Evolutionary conservation across 2,797 vertebrate species (phyloP).

Genomic region (Spinus olivaceus): DNA sequence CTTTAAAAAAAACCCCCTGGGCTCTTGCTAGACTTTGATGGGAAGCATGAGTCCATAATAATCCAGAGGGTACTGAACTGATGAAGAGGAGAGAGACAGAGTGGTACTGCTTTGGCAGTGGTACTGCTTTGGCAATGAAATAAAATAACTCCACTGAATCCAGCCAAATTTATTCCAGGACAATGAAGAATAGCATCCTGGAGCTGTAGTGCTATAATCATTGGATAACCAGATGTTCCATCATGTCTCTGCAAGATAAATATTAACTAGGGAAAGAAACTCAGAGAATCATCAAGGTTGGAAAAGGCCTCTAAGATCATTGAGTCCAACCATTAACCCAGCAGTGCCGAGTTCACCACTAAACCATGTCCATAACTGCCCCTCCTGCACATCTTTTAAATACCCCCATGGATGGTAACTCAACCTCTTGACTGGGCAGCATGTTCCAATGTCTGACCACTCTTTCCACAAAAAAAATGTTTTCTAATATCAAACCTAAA

Average conservation of each 20-base stretch:
- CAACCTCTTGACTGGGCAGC: neutral
- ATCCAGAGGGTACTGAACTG: neutral
- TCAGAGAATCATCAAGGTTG: neutral
- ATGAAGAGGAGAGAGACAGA: neutral
- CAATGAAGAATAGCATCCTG: neutral
- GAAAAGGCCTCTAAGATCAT: neutral
- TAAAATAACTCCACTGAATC: neutral
- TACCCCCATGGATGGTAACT: neutral
- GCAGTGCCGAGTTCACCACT: neutral
- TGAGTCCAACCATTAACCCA: neutral
- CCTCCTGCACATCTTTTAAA: neutral
- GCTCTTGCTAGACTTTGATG: neutral
- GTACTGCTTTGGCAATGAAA: neutral
- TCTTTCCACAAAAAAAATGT: neutral
- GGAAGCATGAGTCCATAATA: neutral
- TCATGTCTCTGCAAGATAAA: neutral
- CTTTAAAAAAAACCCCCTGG: rapidly evolving
- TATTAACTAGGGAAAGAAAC: neutral
- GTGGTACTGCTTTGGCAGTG: neutral
- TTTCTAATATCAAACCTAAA: neutral
- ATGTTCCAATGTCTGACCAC: neutral
- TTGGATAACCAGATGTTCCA: neutral
- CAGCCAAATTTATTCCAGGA: neutral
- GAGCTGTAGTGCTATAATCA: neutral
- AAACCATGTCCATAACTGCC: neutral